Evolutionary conservation across 2,888 invertebrate genomes (phyloP).

Genomic region (Diaprepes abbreviatus): DNA sequence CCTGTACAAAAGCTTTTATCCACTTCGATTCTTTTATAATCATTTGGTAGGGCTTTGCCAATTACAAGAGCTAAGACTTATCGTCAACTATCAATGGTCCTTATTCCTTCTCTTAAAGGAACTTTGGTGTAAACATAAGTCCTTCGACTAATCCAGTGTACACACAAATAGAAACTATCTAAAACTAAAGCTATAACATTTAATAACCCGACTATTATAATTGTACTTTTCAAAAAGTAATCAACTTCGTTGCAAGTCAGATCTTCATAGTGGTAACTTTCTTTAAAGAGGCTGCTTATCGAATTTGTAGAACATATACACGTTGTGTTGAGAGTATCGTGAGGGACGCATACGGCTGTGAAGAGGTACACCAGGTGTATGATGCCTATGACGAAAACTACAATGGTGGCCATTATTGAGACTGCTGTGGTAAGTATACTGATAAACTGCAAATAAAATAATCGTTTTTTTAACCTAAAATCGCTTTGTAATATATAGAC

Average conservation of each 20-base stretch:
- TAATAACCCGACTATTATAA: conserved; percentile 63
- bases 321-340: conserved; percentile 63
- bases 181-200: conserved; percentile 65
- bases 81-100: conserved; percentile 13
- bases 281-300: conserved; percentile 24
- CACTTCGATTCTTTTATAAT: no score
- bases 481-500: no score
- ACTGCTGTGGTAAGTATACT: conserved; percentile 65
- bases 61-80: no score
- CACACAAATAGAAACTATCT: conserved; percentile 66
- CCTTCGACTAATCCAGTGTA: conserved; percentile 67
- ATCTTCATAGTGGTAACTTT: conserved; percentile 66
- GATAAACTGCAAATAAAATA: conserved; percentile 64
- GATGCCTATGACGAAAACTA: conserved; percentile 64
- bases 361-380: conserved; percentile 65
- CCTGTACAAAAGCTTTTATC: no score
- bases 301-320: conserved; percentile 63
- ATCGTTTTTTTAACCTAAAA: not conserved
- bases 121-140: conserved; percentile 51
- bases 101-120: conserved; percentile 36
- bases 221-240: conserved; percentile 63
- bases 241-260: conserved; percentile 68
- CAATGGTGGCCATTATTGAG: conserved; percentile 64
- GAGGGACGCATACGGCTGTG: conserved; percentile 65
- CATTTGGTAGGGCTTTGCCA: no score